Evolutionary conservation across 1,140 invertebrate genomes (phyloP).

Genomic region (Pararge aegeria): DNA sequence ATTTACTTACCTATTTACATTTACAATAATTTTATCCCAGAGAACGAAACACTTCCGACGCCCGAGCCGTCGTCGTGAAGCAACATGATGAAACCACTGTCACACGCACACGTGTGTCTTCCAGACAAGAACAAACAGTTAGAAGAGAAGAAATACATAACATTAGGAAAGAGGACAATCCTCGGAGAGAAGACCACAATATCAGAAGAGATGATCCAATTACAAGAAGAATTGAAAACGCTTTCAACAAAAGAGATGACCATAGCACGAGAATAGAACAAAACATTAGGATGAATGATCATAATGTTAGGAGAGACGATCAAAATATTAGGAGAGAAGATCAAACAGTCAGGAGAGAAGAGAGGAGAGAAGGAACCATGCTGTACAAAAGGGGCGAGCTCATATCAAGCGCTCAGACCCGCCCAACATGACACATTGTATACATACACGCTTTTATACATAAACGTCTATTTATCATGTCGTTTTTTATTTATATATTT

Average conservation of each 20-base stretch:
- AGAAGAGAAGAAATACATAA: constrained; percentile 62
- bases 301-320: constrained; percentile 23
- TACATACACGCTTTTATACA: constrained; percentile 59
- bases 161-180: constrained; percentile 15
- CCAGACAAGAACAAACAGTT: constrained; percentile 32
- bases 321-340: constrained; percentile 31
- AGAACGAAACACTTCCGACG: constrained; percentile 70
- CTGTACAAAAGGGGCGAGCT: constrained; percentile 90
- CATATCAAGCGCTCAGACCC: constrained; percentile 86
- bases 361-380: constrained; percentile 64
- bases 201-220: constrained; percentile 27
- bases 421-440: constrained; percentile 58
- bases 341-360: constrained; percentile 35
- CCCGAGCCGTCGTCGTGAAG: constrained; percentile 59
- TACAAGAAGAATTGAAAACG: constrained; percentile 14
- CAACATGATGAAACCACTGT: constrained; percentile 78
- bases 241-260: constrained; percentile 2
- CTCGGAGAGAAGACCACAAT: not conserved
- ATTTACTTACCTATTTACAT: too few species aligned
- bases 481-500: constrained; percentile 44
- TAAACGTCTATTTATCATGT: constrained; percentile 71
- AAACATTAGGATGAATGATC: constrained; percentile 7
- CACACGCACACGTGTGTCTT: constrained; percentile 29
- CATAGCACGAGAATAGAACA: constrained; percentile 12
- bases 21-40: constrained; percentile 41